Conservation (phyloP, 2,797 vertebrate genomes). For the Phaenicophaeus curvirostris region DNA sequence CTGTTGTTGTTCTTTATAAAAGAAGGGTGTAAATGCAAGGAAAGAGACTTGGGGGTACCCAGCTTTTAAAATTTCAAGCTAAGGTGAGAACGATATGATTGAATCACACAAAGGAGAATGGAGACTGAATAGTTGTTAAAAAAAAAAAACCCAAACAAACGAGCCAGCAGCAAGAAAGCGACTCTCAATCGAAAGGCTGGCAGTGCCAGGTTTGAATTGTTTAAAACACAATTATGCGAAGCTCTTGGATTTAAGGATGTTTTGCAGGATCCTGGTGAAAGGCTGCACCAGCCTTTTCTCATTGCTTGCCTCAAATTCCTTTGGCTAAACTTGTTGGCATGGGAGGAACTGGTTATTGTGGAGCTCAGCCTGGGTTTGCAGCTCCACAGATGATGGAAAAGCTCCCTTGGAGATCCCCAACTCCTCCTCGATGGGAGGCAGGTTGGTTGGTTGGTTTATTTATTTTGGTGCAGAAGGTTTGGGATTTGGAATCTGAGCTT, state of each 20-base stretch:
- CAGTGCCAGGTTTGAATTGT: conserved; percentile 14
- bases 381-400: background rate
- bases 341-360: background rate
- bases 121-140: background rate
- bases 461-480: background rate
- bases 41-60: background rate
- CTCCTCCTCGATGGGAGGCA: background rate
- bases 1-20: background rate
- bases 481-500: background rate
- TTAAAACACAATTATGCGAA: background rate
- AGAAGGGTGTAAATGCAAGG: background rate
- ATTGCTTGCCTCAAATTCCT: background rate
- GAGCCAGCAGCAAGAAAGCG: background rate
- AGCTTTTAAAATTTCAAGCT: background rate
- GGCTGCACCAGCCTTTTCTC: background rate
- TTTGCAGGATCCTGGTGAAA: background rate
- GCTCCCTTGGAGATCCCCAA: background rate
- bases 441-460: background rate
- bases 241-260: background rate
- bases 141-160: background rate
- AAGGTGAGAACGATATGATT: background rate
- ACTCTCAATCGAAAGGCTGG: background rate
- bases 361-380: background rate
- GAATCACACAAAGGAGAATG: background rate
- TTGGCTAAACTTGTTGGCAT: conserved; percentile 15